Percentiles rank a stretch among this genome's conserved stretches.
phyloP scores from a whole-genome alignment of 1,140 invertebrate species.

The Mya arenaria region DNA sequence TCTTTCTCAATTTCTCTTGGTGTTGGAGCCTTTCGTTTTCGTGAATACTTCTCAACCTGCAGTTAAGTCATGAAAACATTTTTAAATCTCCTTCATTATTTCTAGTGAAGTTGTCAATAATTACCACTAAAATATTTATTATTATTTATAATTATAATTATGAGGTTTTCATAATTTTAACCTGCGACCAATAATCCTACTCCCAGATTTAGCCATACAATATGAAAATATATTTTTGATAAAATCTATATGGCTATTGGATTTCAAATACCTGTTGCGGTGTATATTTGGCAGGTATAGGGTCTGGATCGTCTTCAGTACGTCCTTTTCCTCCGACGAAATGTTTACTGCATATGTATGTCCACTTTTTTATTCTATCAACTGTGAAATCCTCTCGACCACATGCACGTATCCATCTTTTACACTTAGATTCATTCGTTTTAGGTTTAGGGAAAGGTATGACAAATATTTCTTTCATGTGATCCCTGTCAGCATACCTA shows the following conservation, averaged over 20 bases:
- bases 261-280: slow-evolving; percentile 20
- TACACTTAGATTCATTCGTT: slow-evolving; percentile 35
- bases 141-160: not conserved
- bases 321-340: slow-evolving; percentile 52
- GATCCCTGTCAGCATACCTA: slow-evolving; percentile 42
- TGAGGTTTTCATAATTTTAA: not conserved
- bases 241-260: too few relatives aligned
- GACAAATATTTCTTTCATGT: slow-evolving; percentile 54
- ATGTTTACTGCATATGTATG: slow-evolving; percentile 58
- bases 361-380: slow-evolving; percentile 47
- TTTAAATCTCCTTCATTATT: too few relatives aligned
- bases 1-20: slow-evolving; percentile 9
- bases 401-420: slow-evolving; percentile 52
- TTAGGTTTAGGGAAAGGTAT: slow-evolving; percentile 61
- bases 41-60: slow-evolving; percentile 29
- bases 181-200: too few relatives aligned
- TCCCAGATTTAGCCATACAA: not conserved
- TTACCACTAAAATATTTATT: not conserved
- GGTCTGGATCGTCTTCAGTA: slow-evolving; percentile 37
- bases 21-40: slow-evolving; percentile 27
- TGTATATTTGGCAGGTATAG: slow-evolving; percentile 44
- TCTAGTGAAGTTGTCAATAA: not conserved
- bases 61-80: not conserved
- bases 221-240: not conserved
- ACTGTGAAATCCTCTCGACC: slow-evolving; percentile 51